Evolutionary conservation across 1,140 invertebrate genomes (phyloP).

Genomic region (Popillia japonica): DNA sequence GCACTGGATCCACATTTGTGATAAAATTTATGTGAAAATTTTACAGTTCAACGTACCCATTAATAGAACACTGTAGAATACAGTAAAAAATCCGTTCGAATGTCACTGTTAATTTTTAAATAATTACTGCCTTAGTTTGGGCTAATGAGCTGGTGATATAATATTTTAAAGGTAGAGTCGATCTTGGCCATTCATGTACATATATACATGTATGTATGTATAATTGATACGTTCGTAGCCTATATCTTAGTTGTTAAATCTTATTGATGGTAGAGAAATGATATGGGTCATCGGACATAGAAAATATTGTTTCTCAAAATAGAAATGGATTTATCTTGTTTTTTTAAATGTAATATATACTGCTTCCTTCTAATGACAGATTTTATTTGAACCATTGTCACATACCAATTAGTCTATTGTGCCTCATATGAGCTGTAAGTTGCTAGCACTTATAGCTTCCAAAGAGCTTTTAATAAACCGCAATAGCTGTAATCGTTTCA

Average conservation of each 20-base stretch:
- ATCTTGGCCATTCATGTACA: no score
- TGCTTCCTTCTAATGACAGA: no score
- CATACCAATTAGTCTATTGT: no score
- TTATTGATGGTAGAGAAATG: neutral
- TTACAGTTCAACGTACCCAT: constrained; percentile 30
- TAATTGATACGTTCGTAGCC: neutral
- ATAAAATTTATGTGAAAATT: constrained; percentile 34
- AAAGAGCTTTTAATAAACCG: no score
- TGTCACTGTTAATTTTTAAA: constrained; percentile 11
- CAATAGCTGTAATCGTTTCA: no score
- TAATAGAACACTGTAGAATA: neutral
- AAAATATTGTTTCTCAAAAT: no score
- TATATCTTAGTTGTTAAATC: neutral
- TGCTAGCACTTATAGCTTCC: no score
- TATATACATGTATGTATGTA: neutral
- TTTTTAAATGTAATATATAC: no score
- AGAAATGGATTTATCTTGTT: no score
- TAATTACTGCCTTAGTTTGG: constrained; percentile 1
- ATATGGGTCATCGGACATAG: no score
- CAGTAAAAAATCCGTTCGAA: constrained; percentile 12
- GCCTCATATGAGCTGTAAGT: no score
- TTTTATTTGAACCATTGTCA: no score
- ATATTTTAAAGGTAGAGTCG: neutral
- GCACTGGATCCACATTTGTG: constrained; percentile 22
- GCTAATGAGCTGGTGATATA: constrained; percentile 8